Conservation (phyloP, 2,797 vertebrate species). For the Acipenser oxyrinchus region DNA sequence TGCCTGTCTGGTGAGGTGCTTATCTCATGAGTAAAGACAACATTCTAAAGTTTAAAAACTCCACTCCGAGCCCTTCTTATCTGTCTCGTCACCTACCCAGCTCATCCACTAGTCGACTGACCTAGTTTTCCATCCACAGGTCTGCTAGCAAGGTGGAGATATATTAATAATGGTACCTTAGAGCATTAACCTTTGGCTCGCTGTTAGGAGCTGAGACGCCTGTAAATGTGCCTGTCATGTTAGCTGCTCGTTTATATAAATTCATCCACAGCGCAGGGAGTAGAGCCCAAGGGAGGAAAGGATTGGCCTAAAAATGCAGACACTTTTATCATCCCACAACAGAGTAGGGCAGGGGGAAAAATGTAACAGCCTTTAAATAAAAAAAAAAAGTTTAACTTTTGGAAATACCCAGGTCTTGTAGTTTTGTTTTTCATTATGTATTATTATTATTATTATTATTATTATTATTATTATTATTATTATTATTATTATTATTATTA, state of each 20-base stretch:
- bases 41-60: neutral
- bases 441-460: too few relatives aligned
- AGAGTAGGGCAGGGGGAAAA: neutral
- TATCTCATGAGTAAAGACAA: neutral
- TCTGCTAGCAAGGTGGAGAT: neutral
- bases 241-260: slow-evolving; percentile 7
- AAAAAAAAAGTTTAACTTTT: neutral
- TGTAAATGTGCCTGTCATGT: neutral
- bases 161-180: slow-evolving; percentile 12
- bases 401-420: neutral
- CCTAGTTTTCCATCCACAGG: neutral
- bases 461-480: too few relatives aligned
- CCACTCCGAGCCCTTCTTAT: neutral
- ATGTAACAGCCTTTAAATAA: too few relatives aligned
- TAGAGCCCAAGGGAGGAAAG: slow-evolving; percentile 16
- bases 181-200: slow-evolving; percentile 16
- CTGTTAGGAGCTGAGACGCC: slow-evolving; percentile 5
- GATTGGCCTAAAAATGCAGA: slow-evolving; percentile 10
- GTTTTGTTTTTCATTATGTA: too few relatives aligned
- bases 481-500: neutral
- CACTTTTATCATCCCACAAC: slow-evolving; percentile 21
- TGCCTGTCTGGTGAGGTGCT: neutral
- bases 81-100: neutral
- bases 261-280: slow-evolving; percentile 14
- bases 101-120: neutral